Evolutionary conservation across 2,113 vertebrate species (phyloP).

Genomic region (Blennius ocellaris): DNA sequence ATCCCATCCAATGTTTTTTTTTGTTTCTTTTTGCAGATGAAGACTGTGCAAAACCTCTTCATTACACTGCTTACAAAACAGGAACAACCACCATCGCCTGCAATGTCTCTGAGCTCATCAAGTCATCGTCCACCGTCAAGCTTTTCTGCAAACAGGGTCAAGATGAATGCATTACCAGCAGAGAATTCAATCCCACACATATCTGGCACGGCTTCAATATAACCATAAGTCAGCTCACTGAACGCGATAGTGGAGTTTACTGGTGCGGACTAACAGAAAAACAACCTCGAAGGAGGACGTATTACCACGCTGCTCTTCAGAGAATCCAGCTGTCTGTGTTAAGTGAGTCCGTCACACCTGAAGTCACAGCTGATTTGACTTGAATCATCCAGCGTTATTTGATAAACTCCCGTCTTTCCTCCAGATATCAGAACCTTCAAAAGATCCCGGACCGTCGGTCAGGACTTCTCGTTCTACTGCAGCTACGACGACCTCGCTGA

Average conservation of each 20-base stretch:
- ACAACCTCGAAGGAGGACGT: fast-evolving
- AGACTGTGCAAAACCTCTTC: fast-evolving
- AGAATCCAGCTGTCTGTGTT: background rate
- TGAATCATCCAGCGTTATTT: too few species aligned
- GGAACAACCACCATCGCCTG: constrained; percentile 28
- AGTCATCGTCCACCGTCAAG: fast-evolving
- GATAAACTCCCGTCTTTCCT: background rate
- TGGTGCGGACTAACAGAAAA: constrained; percentile 11
- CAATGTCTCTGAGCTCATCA: fast-evolving
- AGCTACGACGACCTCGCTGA: background rate
- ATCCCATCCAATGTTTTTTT: background rate
- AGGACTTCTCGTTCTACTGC: constrained; percentile 18
- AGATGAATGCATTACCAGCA: background rate
- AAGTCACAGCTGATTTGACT: too few species aligned
- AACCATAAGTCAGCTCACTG: constrained; percentile 1
- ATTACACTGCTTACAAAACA: fast-evolving
- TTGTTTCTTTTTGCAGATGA: background rate
- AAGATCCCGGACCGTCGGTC: fast-evolving
- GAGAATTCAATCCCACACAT: background rate
- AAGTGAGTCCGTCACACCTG: background rate
- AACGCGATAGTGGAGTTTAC: constrained; percentile 3
- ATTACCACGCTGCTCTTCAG: background rate
- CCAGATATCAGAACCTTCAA: fast-evolving
- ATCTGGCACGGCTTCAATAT: fast-evolving
- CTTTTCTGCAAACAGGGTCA: constrained; percentile 16